These are phyloP conservation scores for Cyanoramphus novaezelandiae DNA, from an alignment of 2,113 vertebrate species.

Conservation along the genomic window DNA sequence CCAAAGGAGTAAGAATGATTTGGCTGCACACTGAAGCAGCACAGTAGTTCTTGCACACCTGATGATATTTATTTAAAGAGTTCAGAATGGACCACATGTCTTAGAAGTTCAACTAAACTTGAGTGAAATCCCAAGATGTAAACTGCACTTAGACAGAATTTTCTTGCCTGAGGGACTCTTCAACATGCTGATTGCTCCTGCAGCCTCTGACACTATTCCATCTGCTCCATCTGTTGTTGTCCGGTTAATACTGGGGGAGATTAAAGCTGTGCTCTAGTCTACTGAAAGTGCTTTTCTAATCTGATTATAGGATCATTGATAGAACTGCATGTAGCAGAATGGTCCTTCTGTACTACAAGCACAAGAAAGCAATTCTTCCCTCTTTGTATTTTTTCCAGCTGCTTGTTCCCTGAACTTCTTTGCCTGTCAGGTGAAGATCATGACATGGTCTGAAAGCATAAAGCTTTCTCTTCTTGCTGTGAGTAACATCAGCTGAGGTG, in stretches of 20 bases:
- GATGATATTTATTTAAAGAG: background rate
- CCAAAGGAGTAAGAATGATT: background rate
- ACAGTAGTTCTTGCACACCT: background rate
- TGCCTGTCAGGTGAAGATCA: background rate
- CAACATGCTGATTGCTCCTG: background rate
- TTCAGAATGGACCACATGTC: background rate
- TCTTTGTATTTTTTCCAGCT: background rate
- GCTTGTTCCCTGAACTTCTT: background rate
- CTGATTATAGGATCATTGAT: background rate
- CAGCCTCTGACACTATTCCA: constrained; percentile 37
- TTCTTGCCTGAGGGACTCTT: constrained; percentile 32
- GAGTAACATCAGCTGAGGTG: background rate
- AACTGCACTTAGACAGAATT: constrained; percentile 13
- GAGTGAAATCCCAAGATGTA: constrained; percentile 16
- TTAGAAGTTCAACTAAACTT: constrained; percentile 29
- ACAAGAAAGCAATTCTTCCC: background rate
- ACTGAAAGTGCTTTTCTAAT: background rate
- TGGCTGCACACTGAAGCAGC: background rate
- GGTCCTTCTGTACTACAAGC: background rate
- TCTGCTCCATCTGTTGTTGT: constrained; percentile 59
- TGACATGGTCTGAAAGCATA: background rate
- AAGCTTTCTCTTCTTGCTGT: background rate
- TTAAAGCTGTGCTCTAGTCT: background rate
- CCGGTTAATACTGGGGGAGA: constrained; percentile 33
- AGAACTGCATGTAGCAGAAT: background rate